Conservation (phyloP, 2,113 vertebrate genomes). For the Sorex araneus region DNA sequence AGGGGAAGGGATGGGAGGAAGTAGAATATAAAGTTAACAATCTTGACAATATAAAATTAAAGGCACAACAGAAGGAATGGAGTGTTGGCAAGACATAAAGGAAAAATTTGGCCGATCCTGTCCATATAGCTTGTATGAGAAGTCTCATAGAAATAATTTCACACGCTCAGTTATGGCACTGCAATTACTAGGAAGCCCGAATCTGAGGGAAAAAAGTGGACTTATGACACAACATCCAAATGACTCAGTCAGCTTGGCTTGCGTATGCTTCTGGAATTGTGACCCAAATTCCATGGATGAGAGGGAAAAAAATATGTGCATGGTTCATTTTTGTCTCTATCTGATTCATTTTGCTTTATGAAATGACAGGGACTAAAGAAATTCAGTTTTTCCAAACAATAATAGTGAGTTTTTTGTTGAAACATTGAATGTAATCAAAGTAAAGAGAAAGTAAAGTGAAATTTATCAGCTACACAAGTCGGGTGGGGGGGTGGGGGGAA, state of each 20-base stretch:
- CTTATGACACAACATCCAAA: neutral
- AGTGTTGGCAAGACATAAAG: neutral
- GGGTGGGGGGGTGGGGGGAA: no score
- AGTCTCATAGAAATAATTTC: constrained; percentile 16
- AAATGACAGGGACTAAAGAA: neutral
- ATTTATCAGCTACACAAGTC: no score
- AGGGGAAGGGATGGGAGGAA: no score
- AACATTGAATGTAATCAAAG: no score
- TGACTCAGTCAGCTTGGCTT: neutral
- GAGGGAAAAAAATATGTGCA: neutral
- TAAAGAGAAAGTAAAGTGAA: no score
- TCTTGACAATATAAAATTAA: constrained; percentile 19
- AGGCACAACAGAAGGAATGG: neutral
- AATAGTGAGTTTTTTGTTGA: no score
- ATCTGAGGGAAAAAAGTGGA: neutral
- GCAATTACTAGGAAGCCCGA: neutral
- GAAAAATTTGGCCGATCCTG: neutral
- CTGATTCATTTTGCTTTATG: neutral
- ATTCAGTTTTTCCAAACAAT: no score
- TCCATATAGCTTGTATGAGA: neutral
- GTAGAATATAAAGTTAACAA: neutral
- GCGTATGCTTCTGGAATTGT: neutral
- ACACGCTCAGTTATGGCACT: neutral
- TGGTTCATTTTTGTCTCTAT: no score
- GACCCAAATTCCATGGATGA: neutral